Base-by-base conservation (phyloP, 2,113 vertebrate genomes). In the Hemiprocne comata region DNA sequence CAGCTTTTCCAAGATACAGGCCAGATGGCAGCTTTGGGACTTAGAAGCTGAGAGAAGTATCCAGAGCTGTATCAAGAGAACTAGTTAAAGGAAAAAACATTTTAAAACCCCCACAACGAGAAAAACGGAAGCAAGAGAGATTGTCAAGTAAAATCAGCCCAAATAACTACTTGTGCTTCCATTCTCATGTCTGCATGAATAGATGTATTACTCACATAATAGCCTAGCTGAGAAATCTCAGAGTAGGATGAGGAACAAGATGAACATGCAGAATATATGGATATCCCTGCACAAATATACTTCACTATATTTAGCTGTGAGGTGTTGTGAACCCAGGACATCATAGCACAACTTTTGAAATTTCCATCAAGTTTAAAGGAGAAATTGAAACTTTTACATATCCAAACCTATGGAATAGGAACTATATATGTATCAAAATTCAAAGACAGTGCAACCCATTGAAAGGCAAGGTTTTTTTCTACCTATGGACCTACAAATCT, bases 11-110 rank as follows among this genome's bases (percentile, higher is more conserved):
- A 82, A 91, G 74, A 90, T 96, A 60, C 58, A 85, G 64, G 58
- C 74, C 95, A 95, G 84, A 96, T 95, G 94, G 95, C 75, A 93
- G 64, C 28, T 87, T 87, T 80, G 64, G 20, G 75, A 94, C 42
- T 90, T 76, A 65, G n/a, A 88, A 94, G n/a, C 64, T 85, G 81
- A 91, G 73, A 91, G 89, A 89, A 91, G 58, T 85, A 91, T 25
- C 81, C 94, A 93, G 89, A 95, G n/a, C 20, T 76, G 26, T 89
- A 65, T 94, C 94, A 97, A 95, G 77, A 94, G 40, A 94, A 94
- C 87, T 76, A 85, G 55, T 55, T 55, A 4, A 65, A 25, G 62
- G 10, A 55, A 86, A 20, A 64, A 26, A 26, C n/a, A 46, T 18
- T 46, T 18, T 17, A 46, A 46, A 46, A n/a, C n/a, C n/a, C n/a